Conservation (phyloP, 2,888 invertebrate species). For the Caenorhabditis japonica region DNA sequence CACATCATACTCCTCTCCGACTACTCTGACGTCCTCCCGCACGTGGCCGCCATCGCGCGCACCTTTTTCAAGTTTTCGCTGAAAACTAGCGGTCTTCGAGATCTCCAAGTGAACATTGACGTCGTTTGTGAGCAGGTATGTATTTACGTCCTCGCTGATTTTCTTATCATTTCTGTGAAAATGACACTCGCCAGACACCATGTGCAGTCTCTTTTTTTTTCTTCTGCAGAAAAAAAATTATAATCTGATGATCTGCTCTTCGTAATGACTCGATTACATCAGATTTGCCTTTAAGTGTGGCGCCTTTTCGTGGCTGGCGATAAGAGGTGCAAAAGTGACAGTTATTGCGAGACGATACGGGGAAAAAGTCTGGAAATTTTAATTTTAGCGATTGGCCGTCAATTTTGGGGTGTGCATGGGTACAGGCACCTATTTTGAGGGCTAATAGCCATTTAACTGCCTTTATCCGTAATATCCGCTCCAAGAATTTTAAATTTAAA, state of each 20-base stretch:
- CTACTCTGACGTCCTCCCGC: slow-evolving; percentile 85
- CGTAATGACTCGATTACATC: no score
- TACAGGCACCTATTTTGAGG: no score
- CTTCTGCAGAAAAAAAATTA: slow-evolving; percentile 6
- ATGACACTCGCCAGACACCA: slow-evolving; percentile 36
- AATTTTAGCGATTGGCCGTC: no score
- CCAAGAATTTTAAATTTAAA: no score
- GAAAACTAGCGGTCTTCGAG: slow-evolving; percentile 78
- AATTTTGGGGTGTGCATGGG: no score
- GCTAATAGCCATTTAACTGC: no score
- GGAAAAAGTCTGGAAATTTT: no score
- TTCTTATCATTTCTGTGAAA: slow-evolving; percentile 1
- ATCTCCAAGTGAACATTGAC: slow-evolving; percentile 62
- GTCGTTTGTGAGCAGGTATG: slow-evolving; percentile 63
- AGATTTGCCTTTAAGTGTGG: no score
- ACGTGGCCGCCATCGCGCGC: slow-evolving; percentile 86
- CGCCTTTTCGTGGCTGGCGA: no score
- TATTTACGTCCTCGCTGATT: slow-evolving; percentile 1
- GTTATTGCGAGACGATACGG: no score
- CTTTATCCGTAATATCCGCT: no score
- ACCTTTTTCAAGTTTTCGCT: slow-evolving; percentile 85
- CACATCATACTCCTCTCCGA: slow-evolving; percentile 66
- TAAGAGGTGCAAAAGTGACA: no score
- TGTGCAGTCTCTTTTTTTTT: slow-evolving; percentile 20
- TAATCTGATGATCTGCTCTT: slow-evolving; percentile 2